phyloP scores from a whole-genome alignment of 2,888 invertebrate species.

The Trisateles emortualis region DNA sequence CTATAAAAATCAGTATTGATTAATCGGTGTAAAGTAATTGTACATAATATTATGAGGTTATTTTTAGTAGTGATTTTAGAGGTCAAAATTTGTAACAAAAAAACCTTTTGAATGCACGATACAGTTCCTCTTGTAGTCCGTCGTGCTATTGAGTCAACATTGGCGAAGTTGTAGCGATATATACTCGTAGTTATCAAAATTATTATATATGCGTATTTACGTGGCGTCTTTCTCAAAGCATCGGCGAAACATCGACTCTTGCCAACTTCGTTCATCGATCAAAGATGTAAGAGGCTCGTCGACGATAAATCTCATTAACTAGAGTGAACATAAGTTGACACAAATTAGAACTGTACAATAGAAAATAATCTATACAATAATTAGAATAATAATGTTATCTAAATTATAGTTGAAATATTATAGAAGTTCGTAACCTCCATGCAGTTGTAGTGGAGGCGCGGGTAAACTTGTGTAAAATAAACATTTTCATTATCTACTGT shows the following conservation, averaged over 20 bases:
- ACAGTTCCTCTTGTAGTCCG: constrained; percentile 84
- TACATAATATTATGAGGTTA: constrained; percentile 65
- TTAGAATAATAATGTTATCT: constrained; percentile 68
- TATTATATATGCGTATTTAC: constrained; percentile 34
- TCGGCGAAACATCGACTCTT: constrained; percentile 56
- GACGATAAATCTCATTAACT: constrained; percentile 63
- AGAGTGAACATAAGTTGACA: constrained; percentile 68
- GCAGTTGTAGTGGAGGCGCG: constrained; percentile 41
- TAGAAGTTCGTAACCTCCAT: constrained; percentile 55
- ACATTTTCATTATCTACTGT: constrained; percentile 65
- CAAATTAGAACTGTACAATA: constrained; percentile 72
- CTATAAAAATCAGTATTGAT: constrained; percentile 57
- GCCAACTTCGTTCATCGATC: constrained; percentile 68
- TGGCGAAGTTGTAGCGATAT: constrained; percentile 61
- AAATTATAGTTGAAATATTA: constrained; percentile 67
- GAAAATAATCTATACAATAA: constrained; percentile 70
- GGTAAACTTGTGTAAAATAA: constrained; percentile 66
- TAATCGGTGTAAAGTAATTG: constrained; percentile 65
- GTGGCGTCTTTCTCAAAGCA: constrained; percentile 72
- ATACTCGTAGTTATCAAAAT: constrained; percentile 47
- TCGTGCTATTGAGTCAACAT: constrained; percentile 80
- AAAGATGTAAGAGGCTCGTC: constrained; percentile 66
- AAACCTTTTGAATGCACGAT: constrained; percentile 81
- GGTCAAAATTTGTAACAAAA: constrained; percentile 79
- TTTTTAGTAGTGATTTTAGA: constrained; percentile 63